Base-by-base conservation (phyloP, 2,888 invertebrate species). In the Lamellibrachia satsuma region DNA sequence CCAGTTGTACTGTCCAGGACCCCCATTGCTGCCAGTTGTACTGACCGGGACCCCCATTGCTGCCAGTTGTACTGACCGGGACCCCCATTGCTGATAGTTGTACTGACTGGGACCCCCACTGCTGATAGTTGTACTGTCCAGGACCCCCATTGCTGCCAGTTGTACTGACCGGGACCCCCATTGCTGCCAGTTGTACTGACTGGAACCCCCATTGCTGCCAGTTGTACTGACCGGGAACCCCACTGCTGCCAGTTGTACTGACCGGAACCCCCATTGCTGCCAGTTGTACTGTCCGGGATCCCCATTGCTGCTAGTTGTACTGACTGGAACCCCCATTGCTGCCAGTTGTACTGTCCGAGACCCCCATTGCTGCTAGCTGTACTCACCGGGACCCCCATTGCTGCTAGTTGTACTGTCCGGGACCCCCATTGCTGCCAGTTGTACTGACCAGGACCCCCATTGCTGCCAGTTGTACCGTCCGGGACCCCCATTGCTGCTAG, bases 261-360 rank as follows among this genome's bases (percentile, higher is more conserved):
- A 96, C 96, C 1, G 96, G 96, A 27, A 96, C 94, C 39, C 39
- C 39, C 39, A 39, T 39, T 39, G 39, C 39, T 39, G 39, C 39
- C n/a, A 1, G 90, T 3, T 39, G 1, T 27, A 94, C 95, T 94
- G 94, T 96, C 96, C 1, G 96, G 96, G 39, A 96, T 93, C 92
- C n/a, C 39, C 39, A 39, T 39, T 39, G 39, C 39, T 39, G 39
- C 0, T 39, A 1, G 90, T 3, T 39, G 1, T 27, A 94, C 95
- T 94, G 94, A 96, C 96, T 1, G 96, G 96, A 27, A 96, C 94
- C 39, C 39, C 39, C 39, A 39, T 39, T 39, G 39, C 39, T 0
- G 39, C 0, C 3, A 1, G 90, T 3, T 39, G 1, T 27, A 94
- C 95, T 94, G 94, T 96, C 96, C 1, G 96, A 96, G 39, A 96